phyloP scores from a whole-genome alignment of 2,797 vertebrate genomes.

The Carduelis carduelis region DNA sequence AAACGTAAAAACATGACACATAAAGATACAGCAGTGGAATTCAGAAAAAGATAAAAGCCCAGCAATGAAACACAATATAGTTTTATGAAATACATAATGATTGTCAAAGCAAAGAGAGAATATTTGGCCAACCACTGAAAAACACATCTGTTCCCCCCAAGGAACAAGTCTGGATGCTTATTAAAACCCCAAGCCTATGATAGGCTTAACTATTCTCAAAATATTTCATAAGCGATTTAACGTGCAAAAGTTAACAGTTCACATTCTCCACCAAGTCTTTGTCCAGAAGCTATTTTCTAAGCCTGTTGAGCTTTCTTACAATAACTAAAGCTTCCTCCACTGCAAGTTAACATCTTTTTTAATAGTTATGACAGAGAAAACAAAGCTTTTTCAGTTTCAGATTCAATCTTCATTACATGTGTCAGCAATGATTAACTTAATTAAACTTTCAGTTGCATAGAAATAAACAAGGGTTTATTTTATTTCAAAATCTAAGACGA shows the following conservation, averaged over 20 bases:
- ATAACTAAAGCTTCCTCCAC: neutral
- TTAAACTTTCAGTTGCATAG: neutral
- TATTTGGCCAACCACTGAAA: neutral
- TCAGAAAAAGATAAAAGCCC: neutral
- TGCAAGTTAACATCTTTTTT: neutral
- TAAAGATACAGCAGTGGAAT: neutral
- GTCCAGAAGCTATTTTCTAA: neutral
- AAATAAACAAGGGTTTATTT: neutral
- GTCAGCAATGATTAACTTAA: neutral
- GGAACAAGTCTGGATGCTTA: neutral
- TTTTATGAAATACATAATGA: neutral
- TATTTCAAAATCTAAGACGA: neutral
- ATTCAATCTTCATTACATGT: neutral
- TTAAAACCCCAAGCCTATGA: neutral
- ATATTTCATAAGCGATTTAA: neutral
- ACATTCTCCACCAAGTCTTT: neutral
- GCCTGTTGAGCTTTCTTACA: neutral
- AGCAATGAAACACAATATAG: neutral
- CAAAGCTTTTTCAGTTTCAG: neutral
- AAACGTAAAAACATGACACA: neutral
- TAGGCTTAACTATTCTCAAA: neutral
- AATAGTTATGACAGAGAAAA: neutral
- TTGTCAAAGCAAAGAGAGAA: neutral
- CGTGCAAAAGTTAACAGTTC: neutral
- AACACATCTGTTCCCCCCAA: slow-evolving; percentile 7